Percentiles rank a stretch among this genome's conserved stretches.
phyloP scores from a whole-genome alignment of 1,140 invertebrate genomes.

The Chironomus striatipennis region DNA sequence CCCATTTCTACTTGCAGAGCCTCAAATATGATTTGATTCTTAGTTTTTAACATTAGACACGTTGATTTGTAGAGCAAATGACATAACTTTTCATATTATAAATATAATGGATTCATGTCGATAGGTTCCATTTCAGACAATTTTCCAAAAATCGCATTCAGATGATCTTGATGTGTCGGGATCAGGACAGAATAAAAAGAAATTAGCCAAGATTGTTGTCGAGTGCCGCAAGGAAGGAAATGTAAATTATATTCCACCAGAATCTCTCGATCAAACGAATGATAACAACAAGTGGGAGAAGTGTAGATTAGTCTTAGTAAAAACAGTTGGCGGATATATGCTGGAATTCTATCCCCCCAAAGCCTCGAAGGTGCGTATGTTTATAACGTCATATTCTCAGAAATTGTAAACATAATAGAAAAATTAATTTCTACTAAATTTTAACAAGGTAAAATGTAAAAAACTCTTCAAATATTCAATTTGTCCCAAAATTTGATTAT shows the following conservation, averaged over 20 bases:
- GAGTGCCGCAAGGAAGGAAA: slow-evolving; percentile 88
- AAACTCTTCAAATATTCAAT: too few relatives aligned
- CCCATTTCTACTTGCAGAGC: too few relatives aligned
- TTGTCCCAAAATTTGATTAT: too few relatives aligned
- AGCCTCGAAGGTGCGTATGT: slow-evolving; percentile 47
- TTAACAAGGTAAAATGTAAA: too few relatives aligned
- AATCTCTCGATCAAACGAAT: slow-evolving; percentile 65
- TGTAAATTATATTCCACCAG: slow-evolving; percentile 83
- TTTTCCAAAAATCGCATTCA: slow-evolving; percentile 87
- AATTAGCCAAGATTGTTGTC: slow-evolving; percentile 82
- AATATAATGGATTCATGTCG: too few relatives aligned
- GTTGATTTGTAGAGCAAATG: too few relatives aligned
- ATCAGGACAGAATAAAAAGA: slow-evolving; percentile 70
- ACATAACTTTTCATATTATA: too few relatives aligned
- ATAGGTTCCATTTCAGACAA: slow-evolving; percentile 32
- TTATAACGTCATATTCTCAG: slow-evolving; percentile 17
- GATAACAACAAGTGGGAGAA: slow-evolving; percentile 92
- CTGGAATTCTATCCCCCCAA: slow-evolving; percentile 95
- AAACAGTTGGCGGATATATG: slow-evolving; percentile 87
- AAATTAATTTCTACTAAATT: neutral
- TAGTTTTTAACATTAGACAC: too few relatives aligned
- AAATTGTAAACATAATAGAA: slow-evolving; percentile 22
- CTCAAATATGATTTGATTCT: too few relatives aligned
- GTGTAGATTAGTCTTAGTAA: slow-evolving; percentile 80
- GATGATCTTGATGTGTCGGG: slow-evolving; percentile 73